Base-by-base conservation (phyloP, 2,113 vertebrate genomes). In the Menidia beryllina region DNA sequence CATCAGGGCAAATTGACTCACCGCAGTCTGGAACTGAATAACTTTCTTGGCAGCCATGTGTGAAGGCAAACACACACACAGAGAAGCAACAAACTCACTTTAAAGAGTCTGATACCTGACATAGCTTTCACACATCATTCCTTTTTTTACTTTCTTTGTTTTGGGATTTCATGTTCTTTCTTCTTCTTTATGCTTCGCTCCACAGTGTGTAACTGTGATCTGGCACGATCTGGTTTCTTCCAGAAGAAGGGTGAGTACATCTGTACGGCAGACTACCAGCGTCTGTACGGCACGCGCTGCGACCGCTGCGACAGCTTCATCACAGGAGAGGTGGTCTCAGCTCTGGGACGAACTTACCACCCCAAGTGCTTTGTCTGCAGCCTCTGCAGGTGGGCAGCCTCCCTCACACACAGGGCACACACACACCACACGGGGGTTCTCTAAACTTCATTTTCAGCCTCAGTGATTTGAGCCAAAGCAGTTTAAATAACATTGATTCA, bases 161-260 rank as follows among this genome's bases (percentile, higher is more conserved):
- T 54, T 21, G 2, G 57, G 49, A 19, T 61, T 24, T 20, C 54
- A 34, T 13, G 17, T 27, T 51, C 30, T 34, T 27, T 36, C 61
- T 8, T 27, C n/a, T n/a, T n/a, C n/a, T n/a, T n/a, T n/a, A n/a
- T 30, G 23, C 13, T 34, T 84, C 43, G 81, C 19, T 86, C 77
- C 30, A 21, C 91, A 99, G 98, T 99, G 85, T 99, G 98, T 4
- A 96, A 95, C 90, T 99, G 97, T 38, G 96, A 96, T 87, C 93
- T 99, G 91, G 97, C 98, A 50, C 95, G 95, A 82, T 97, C 98
- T 0, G 97, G 97, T 56, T 99, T 99, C 93, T 99, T 99, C 94
- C 98, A 98, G 86, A 99, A 99, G 95, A 98, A 96, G 81, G 95
- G 97, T 58, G 98, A 99, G 80, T 99, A 99, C 92, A 98, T 99